phyloP scores from a whole-genome alignment of 37 sponge, comb jelly and placozoan genomes.

The Halichondria panicea region DNA sequence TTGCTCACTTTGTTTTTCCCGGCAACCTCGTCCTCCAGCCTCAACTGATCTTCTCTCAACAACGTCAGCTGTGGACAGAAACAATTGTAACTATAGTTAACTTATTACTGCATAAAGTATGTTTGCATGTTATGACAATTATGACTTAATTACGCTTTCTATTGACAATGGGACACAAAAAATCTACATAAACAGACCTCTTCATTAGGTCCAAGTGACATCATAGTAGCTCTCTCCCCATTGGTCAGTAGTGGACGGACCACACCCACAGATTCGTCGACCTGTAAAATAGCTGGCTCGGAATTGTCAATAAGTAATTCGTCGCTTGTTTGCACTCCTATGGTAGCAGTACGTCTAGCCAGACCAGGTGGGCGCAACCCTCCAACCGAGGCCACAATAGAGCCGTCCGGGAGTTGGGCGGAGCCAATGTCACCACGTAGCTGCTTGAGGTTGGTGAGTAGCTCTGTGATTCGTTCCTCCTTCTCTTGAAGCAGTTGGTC shows the following conservation, averaged over 20 bases:
- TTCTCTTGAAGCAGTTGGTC: not conserved
- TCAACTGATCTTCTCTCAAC: conserved; percentile 18
- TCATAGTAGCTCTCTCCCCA: not conserved
- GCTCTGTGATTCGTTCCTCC: conserved; percentile 10
- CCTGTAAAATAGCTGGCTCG: conserved; percentile 14
- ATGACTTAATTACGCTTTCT: not conserved
- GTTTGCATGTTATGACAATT: not conserved
- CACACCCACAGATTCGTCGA: not conserved
- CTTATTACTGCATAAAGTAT: not conserved
- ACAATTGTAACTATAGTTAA: not conserved
- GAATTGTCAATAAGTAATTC: not conserved
- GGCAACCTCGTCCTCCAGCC: conserved; percentile 42
- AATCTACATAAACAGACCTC: conserved; percentile 12
- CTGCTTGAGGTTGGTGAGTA: not conserved
- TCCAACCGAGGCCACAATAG: not conserved
- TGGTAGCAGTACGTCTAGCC: not conserved
- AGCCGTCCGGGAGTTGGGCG: not conserved
- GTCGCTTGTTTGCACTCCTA: not conserved
- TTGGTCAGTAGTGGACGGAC: not conserved
- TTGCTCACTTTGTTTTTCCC: conserved; percentile 55
- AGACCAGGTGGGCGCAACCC: not conserved
- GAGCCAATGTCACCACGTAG: conserved; percentile 3
- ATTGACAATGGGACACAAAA: not conserved
- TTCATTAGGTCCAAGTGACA: conserved; percentile 24
- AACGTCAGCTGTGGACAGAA: conserved; percentile 13